Base-by-base conservation (phyloP, 2,888 invertebrate species). In the Ariolimax columbianus region DNA sequence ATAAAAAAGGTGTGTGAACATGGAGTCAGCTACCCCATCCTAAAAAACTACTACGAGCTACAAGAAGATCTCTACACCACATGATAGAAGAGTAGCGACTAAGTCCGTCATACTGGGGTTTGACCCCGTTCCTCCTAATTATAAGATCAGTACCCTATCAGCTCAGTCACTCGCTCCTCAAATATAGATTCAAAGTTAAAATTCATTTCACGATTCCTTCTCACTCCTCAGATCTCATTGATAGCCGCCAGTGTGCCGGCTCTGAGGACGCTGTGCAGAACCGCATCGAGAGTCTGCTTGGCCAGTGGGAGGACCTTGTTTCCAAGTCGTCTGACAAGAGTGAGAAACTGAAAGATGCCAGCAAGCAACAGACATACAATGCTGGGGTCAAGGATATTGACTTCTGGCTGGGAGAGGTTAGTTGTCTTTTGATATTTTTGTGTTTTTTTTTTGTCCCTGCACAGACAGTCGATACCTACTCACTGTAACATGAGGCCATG, bases 321-420 rank as follows among this genome's bases (percentile, higher is more conserved):
- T 97, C 98, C 93, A 99, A 99, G 95, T 98, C 99, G 0, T 97
- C 98, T 0, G 99, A 99, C 95, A 99, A 99, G 95, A 98, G 98
- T 2, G 96, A 99, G 92, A 98, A 99, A 94, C 95, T 99, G 92
- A 99, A 99, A 95, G 99, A 99, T 94, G 99, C 99, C 81, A 99
- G 99, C 95, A 98, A 99, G 93, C 99, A 99, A 94, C 96, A 99
- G 89, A 98, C 98, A 0, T 99, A 99, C 95, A 99, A 99, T 95
- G 99, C 99, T 86, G 99, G 92, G 14, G 99, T 99, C 88, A 99
- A 99, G 95, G 99, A 99, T 95, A 96, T 99, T 89, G 99, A 99
- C 95, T 99, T 99, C 95, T 99, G 99, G 99, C 96, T 99, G 84
- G 99, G 99, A 91, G 99, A 99, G 96, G 98, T 99, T 83, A 89